Percentiles rank a stretch among this genome's conserved stretches.
Conservation (phyloP, 2,113 vertebrate genomes). For the Onychostruthus taczanowskii region DNA sequence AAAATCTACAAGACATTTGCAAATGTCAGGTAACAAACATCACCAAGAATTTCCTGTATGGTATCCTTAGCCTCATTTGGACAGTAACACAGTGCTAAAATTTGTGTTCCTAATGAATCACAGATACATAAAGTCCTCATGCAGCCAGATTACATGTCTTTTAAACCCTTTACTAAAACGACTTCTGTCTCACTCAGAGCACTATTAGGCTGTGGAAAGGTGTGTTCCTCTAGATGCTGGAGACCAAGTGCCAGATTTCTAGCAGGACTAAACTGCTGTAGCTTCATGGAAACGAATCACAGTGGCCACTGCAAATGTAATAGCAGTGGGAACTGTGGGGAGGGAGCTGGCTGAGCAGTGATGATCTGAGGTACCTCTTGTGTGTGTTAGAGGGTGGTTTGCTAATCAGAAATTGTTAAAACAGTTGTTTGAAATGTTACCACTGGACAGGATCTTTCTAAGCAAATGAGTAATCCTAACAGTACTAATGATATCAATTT, state of each 20-base stretch:
- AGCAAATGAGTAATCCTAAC: constrained; percentile 67
- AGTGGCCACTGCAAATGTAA: neutral
- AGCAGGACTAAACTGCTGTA: neutral
- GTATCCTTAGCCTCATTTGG: neutral
- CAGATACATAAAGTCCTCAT: neutral
- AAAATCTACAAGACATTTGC: neutral
- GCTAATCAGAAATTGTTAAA: constrained; percentile 52
- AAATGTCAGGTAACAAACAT: neutral
- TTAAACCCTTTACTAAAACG: neutral
- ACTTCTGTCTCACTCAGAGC: neutral
- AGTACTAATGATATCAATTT: constrained; percentile 70
- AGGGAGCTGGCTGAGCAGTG: neutral
- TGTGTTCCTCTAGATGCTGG: constrained; percentile 22
- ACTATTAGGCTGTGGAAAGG: constrained; percentile 10
- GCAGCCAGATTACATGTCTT: neutral
- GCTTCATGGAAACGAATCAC: neutral
- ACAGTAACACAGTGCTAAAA: neutral
- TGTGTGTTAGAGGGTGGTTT: neutral
- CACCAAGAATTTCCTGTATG: neutral
- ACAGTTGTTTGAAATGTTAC: constrained; percentile 53
- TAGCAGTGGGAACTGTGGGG: neutral
- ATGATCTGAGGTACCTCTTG: neutral
- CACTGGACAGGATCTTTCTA: constrained; percentile 50
- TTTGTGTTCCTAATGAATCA: neutral
- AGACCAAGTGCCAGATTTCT: neutral